phyloP scores from a whole-genome alignment of 2,888 invertebrate species.

The Eupsilia transversa region DNA sequence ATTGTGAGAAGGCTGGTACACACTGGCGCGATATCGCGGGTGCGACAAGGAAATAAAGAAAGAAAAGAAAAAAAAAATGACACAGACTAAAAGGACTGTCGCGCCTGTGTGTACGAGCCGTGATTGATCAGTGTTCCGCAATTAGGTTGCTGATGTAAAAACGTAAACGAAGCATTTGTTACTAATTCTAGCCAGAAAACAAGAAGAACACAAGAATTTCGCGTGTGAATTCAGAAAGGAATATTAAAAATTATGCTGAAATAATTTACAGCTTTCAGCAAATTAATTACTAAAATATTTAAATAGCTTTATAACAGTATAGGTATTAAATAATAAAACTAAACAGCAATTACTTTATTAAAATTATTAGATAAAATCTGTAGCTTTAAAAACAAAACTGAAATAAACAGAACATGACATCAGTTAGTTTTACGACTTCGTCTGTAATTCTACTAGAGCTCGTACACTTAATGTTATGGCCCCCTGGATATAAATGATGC shows the following conservation, averaged over 20 bases:
- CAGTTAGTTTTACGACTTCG: constrained; percentile 17
- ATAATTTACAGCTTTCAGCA: constrained; percentile 30
- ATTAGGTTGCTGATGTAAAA: no score
- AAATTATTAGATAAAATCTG: constrained; percentile 9
- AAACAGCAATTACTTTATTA: constrained; percentile 11
- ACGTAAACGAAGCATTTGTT: no score
- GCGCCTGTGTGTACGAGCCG: no score
- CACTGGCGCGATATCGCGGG: no score
- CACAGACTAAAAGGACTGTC: no score
- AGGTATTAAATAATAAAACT: constrained; percentile 33
- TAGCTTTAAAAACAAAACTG: constrained; percentile 5
- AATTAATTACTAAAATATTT: constrained; percentile 35
- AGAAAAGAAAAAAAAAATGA: no score
- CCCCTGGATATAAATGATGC: constrained; percentile 25
- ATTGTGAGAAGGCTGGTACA: no score
- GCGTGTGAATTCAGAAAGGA: constrained; percentile 6
- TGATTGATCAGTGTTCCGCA: no score
- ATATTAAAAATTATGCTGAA: constrained; percentile 9
- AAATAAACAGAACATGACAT: constrained; percentile 13
- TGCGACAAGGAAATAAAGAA: no score
- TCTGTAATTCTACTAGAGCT: constrained; percentile 5
- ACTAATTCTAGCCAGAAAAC: no score
- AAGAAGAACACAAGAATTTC: no score
- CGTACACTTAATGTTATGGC: background rate
- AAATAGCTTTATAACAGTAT: constrained; percentile 12